Percentiles rank a stretch among this genome's conserved stretches.
Conservation (phyloP, 2,888 invertebrate genomes). For the Octonoba sinensis region DNA sequence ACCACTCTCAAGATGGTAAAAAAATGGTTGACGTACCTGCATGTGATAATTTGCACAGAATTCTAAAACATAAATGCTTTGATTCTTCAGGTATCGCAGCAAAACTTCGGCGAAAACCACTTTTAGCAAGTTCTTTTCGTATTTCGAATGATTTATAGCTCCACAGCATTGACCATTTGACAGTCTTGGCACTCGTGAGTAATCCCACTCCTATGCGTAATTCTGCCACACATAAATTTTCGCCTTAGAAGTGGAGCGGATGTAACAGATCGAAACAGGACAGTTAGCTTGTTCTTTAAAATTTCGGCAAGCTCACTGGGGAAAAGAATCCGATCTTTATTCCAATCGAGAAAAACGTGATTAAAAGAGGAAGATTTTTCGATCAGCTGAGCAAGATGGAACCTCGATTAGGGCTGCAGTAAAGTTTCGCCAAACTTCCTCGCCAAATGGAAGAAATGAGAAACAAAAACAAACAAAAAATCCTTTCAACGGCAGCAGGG, state of each 20-base stretch:
- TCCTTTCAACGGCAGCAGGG: background rate
- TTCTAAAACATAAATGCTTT: too few species aligned
- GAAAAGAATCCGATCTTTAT: background rate
- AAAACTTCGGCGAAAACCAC: too few species aligned
- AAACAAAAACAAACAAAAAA: too few species aligned
- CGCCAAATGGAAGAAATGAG: background rate
- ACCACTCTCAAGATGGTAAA: too few species aligned
- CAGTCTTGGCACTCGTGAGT: background rate
- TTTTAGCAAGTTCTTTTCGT: too few species aligned
- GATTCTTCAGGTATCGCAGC: too few species aligned
- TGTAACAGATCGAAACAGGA: too few species aligned
- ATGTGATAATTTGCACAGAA: too few species aligned
- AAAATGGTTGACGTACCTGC: too few species aligned
- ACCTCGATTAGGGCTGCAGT: slow-evolving; percentile 46
- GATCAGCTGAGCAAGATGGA: slow-evolving; percentile 59
- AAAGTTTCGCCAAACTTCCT: background rate
- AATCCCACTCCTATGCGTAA: background rate
- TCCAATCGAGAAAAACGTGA: slow-evolving; percentile 15
- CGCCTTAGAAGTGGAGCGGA: background rate
- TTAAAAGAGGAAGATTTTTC: slow-evolving; percentile 21
- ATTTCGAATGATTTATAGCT: too few species aligned
- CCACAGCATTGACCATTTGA: background rate
- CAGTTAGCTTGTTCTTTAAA: too few species aligned
- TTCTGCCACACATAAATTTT: background rate
- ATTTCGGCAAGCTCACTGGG: background rate